Evolutionary conservation across 2,888 invertebrate species (phyloP).

Genomic region (Tethea ocularis): DNA sequence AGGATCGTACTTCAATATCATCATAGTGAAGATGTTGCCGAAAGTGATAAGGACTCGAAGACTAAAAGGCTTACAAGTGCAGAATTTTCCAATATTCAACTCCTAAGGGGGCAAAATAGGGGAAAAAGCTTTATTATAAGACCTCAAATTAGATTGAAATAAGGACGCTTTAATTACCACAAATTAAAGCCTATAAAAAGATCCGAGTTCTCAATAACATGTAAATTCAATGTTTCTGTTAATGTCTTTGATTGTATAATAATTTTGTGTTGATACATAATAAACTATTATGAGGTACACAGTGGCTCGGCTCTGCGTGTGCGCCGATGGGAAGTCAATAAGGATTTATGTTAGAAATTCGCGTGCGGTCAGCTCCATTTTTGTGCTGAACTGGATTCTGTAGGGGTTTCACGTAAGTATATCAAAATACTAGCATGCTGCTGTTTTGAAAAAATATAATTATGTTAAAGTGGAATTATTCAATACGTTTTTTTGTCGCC

Average conservation of each 20-base stretch:
- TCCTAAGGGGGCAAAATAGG: too few relatives aligned
- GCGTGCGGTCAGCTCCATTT: conserved; percentile 58
- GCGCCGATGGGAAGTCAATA: conserved; percentile 51
- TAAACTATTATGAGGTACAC: conserved; percentile 45
- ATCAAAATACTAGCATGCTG: conserved; percentile 13
- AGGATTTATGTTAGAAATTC: conserved; percentile 62
- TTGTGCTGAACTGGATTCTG: conserved; percentile 53
- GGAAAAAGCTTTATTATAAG: not conserved
- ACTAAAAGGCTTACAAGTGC: too few relatives aligned
- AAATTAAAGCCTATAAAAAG: conserved; percentile 21
- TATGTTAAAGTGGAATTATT: too few relatives aligned
- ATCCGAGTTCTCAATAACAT: conserved; percentile 32
- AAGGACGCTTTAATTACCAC: not conserved
- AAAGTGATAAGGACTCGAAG: too few relatives aligned
- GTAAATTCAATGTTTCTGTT: conserved; percentile 38
- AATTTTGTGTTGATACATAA: conserved; percentile 61
- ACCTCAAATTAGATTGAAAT: not conserved
- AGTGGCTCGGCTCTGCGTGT: conserved; percentile 47
- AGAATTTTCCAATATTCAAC: too few relatives aligned
- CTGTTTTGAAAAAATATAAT: too few relatives aligned
- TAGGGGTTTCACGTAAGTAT: conserved; percentile 37
- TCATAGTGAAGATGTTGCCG: too few relatives aligned
- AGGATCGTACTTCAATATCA: too few relatives aligned
- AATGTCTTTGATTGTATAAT: conserved; percentile 48
- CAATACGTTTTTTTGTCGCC: too few relatives aligned